A percentile compares a stretch with the other conserved stretches of the same genome.
Evolutionary conservation across 1,140 invertebrate genomes (phyloP).

Genomic region (Drosophila orena): DNA sequence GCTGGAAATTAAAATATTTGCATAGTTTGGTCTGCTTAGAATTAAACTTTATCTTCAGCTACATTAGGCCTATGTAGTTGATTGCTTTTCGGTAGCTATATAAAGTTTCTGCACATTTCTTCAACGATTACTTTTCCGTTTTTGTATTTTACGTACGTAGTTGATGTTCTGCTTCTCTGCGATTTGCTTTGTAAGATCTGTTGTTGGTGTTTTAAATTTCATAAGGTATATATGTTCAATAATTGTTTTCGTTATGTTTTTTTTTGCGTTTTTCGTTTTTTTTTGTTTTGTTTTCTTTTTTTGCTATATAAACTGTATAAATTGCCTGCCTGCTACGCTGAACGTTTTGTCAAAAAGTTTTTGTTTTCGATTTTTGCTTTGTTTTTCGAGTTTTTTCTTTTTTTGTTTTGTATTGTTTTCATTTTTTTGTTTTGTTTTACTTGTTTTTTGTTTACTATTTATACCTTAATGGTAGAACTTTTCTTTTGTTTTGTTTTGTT

Average conservation of each 20-base stretch:
- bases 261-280: slow-evolving; percentile 25
- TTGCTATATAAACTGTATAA: slow-evolving; percentile 80
- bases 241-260: slow-evolving; percentile 38
- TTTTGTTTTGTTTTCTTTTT: slow-evolving; percentile 43
- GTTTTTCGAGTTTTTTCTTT: slow-evolving; percentile 36
- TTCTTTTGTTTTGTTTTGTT: slow-evolving; percentile 51
- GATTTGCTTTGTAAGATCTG: slow-evolving; percentile 28
- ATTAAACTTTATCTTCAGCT: slow-evolving; percentile 39
- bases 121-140: slow-evolving; percentile 20
- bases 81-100: slow-evolving; percentile 26
- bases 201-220: slow-evolving; percentile 22
- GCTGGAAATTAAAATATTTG: slow-evolving; percentile 9
- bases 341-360: slow-evolving; percentile 73
- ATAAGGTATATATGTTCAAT: slow-evolving; percentile 41
- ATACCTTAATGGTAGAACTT: slow-evolving; percentile 71
- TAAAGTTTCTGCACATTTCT: slow-evolving; percentile 24
- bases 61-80: slow-evolving; percentile 35
- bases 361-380: slow-evolving; percentile 52
- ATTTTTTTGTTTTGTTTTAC: slow-evolving; percentile 43
- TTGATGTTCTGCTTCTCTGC: slow-evolving; percentile 62
- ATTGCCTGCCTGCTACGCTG: slow-evolving; percentile 71
- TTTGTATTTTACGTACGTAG: slow-evolving; percentile 52
- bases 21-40: slow-evolving; percentile 33
- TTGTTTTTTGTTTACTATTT: slow-evolving; percentile 66
- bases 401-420: slow-evolving; percentile 15